Conservation (phyloP, 2,888 invertebrate genomes). For the Buathra laborator region DNA sequence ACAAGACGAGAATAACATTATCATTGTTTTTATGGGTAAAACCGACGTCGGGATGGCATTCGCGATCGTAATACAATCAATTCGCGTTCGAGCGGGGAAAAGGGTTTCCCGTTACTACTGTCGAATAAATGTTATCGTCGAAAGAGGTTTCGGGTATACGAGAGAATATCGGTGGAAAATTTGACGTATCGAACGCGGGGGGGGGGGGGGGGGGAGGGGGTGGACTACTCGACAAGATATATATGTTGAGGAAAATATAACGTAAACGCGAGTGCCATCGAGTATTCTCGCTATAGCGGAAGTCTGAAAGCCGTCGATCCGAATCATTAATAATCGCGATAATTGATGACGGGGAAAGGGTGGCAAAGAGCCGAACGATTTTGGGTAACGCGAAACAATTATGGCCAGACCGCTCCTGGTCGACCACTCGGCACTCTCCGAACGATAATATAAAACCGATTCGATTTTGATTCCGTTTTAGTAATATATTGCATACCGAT, state of each 20-base stretch:
- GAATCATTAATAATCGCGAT: slow-evolving; percentile 63
- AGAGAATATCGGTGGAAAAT: background rate
- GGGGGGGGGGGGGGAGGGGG: too few relatives aligned
- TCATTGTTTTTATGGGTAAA: background rate
- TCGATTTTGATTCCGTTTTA: slow-evolving; percentile 72
- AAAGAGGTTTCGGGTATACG: background rate
- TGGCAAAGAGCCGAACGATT: slow-evolving; percentile 67
- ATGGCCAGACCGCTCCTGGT: slow-evolving; percentile 61
- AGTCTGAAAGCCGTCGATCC: slow-evolving; percentile 40
- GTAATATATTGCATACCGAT: slow-evolving; percentile 72
- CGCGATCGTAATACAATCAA: slow-evolving; percentile 7
- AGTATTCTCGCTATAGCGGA: slow-evolving; percentile 21
- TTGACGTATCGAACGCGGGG: background rate
- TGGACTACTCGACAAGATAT: background rate
- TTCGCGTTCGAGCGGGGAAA: background rate
- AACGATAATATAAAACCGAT: slow-evolving; percentile 70
- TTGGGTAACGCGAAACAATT: slow-evolving; percentile 69
- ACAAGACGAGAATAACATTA: background rate
- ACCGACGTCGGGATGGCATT: background rate
- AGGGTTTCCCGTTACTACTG: background rate
- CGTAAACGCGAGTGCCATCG: slow-evolving; percentile 4
- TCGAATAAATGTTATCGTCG: background rate
- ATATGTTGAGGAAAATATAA: background rate
- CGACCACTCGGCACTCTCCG: slow-evolving; percentile 40
- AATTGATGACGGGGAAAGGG: slow-evolving; percentile 62